These are phyloP conservation scores for Spisula subtruncata DNA, from an alignment of 2,888 invertebrate species.

Conservation along the genomic window DNA sequence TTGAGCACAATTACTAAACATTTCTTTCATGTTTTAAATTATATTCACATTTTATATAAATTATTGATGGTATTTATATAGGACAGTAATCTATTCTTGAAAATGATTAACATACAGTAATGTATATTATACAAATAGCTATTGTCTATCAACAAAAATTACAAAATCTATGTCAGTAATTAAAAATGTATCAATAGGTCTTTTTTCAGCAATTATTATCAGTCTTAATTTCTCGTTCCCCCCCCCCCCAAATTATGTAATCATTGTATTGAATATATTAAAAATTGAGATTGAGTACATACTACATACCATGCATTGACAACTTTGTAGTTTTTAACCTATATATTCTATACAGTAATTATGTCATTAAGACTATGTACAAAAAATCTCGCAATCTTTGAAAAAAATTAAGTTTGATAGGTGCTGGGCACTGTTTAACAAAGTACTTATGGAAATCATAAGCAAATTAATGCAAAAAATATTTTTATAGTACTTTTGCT, in stretches of 20 bases:
- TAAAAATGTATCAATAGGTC: conserved; percentile 22
- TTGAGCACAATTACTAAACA: not conserved
- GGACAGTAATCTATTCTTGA: not conserved
- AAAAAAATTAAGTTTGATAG: no score
- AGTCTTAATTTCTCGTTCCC: not conserved
- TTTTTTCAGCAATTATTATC: not conserved
- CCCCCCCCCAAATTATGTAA: not conserved
- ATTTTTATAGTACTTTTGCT: no score
- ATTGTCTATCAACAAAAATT: not conserved
- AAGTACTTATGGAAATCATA: no score
- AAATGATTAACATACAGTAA: not conserved
- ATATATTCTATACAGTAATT: no score
- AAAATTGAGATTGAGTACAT: no score
- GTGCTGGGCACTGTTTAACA: no score
- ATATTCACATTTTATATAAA: not conserved
- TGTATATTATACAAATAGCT: not conserved
- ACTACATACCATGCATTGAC: no score
- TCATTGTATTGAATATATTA: not conserved
- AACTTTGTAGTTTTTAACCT: no score
- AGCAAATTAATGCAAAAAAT: no score
- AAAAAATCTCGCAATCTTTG: no score
- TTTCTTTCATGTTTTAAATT: not conserved
- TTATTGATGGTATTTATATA: not conserved
- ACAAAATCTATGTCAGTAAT: conserved; percentile 20
- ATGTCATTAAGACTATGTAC: no score